Base-by-base conservation (phyloP, 2,888 invertebrate species). In the Plagodis pulveraria region DNA sequence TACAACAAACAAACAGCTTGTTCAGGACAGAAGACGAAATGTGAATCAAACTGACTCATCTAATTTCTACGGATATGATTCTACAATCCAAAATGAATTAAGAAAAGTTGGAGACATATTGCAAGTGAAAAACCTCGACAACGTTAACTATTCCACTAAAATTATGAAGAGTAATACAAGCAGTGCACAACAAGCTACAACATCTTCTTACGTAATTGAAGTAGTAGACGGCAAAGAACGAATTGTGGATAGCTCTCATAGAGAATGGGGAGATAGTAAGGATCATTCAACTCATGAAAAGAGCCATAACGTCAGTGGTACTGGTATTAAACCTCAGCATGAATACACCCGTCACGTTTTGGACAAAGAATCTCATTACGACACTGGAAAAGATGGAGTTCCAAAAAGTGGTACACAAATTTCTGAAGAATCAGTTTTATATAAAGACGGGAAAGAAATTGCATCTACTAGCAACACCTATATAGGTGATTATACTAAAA, bases 201-300 rank as follows among this genome's bases (percentile, higher is more conserved):
- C 94, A 6, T 94, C 94, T 6, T 95, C 95, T 48, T 95, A 95
- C 71, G 93, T 93, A 5, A 90, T 95, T 58, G 94, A 95, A 87
- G 89, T 94, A 50, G 90, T 95, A 38, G 94, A 95, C 74, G 95
- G 95, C 5, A 93, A 94, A 76, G 94, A 95, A 80, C 84, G 89
- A 61, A 84, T 95, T 41, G 87, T 95, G 9, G 94, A 95, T 62
- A 91, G 92, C 66, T 91, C 93, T 65, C 93, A 94, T 53, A 92
- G 94, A 73, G 94, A 95, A 82, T 92, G 94, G 83, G 94, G 94
- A 48, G 93, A 93, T 60, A 93, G 85, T 71, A 87, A 93, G 70
- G 90, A 91, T 49, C 88, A 87, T 73, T 80, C 87, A 6, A 87
- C 91, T 35, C 84, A 93, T 64, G 95, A 95, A 76, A 91, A 91